A percentile compares a stretch with the other conserved stretches of the same genome.
These are phyloP conservation scores for Crotalus tigris DNA, from an alignment of 2,113 vertebrate species.

Conservation along the genomic window DNA sequence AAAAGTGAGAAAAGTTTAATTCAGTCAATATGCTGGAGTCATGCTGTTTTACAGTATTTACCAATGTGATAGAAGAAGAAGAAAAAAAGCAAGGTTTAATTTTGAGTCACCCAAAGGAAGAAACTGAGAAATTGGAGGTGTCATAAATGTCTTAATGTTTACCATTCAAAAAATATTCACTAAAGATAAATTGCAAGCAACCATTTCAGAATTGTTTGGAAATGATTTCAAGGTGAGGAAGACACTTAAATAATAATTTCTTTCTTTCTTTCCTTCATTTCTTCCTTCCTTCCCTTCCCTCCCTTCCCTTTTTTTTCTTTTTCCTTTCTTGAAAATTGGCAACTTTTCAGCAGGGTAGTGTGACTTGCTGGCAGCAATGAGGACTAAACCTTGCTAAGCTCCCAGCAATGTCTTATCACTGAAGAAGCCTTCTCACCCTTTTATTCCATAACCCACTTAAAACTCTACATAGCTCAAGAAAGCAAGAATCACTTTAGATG, in stretches of 20 bases:
- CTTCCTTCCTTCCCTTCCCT: fast-evolving
- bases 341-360: neutral
- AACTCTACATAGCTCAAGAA: neutral
- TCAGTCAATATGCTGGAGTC: neutral
- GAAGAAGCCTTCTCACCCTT: neutral
- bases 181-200: neutral
- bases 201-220: neutral
- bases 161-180: neutral
- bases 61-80: neutral
- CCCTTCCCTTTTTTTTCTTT: neutral
- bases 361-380: neutral
- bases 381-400: neutral
- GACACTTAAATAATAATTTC: neutral
- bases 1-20: neutral
- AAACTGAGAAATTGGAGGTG: neutral
- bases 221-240: neutral
- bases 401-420: neutral
- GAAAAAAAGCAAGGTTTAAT: neutral
- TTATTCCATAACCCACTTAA: neutral
- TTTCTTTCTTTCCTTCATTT: too few species aligned
- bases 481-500: neutral
- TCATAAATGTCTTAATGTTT: neutral
- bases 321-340: neutral
- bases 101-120: neutral
- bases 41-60: neutral